These are phyloP conservation scores for Gobius niger DNA, from an alignment of 2,113 vertebrate species.

Conservation along the genomic window DNA sequence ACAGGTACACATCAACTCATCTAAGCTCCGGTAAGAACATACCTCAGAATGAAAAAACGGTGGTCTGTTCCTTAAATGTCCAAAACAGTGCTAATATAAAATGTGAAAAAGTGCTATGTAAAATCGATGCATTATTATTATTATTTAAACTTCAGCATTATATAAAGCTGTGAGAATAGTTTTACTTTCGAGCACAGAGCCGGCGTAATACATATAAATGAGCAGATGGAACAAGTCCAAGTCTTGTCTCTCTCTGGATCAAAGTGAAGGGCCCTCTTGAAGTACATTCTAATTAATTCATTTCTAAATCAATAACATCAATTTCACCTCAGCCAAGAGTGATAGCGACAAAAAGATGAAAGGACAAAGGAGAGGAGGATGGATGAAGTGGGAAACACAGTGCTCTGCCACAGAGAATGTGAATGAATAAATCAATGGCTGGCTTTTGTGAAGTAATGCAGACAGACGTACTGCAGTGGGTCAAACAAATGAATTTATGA, in stretches of 20 bases:
- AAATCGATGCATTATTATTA: no score
- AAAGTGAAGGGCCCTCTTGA: conserved; percentile 58
- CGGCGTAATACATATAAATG: conserved; percentile 47
- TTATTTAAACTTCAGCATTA: neutral
- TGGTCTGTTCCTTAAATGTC: no score
- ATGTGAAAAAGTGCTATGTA: no score
- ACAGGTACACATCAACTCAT: no score
- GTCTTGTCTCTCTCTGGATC: conserved; percentile 53
- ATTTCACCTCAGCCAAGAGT: conserved; percentile 24
- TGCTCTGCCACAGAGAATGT: conserved; percentile 7
- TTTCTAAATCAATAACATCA: conserved; percentile 64
- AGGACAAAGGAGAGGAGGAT: conserved; percentile 54
- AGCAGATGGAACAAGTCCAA: conserved; percentile 43
- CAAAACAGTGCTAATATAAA: no score
- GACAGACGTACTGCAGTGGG: conserved; percentile 43
- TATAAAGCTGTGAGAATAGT: conserved; percentile 25
- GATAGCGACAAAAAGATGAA: conserved; percentile 47
- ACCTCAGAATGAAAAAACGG: no score
- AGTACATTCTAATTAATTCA: conserved; percentile 65
- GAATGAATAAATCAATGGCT: conserved; percentile 49
- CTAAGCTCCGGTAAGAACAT: no score
- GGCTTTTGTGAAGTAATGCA: conserved; percentile 45
- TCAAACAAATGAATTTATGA: conserved; percentile 43
- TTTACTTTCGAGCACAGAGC: conserved; percentile 19
- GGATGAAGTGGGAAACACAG: conserved; percentile 34